Percentiles rank a stretch among this genome's conserved stretches.
These are phyloP conservation scores for Greenwoodochromis staneri DNA, from an alignment of 2,113 vertebrate species.

Conservation along the genomic window DNA sequence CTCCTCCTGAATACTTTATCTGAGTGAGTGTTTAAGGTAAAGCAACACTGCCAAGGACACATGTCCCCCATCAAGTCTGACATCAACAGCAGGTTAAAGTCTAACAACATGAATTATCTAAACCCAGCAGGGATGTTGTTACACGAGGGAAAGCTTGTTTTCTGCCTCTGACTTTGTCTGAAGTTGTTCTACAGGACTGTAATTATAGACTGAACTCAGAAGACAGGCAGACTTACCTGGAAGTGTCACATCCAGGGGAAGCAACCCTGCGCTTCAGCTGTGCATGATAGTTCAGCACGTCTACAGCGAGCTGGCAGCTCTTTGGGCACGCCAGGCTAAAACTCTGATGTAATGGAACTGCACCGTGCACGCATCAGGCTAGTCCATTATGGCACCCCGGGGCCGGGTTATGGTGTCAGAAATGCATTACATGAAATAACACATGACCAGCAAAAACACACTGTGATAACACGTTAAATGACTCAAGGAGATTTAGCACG, in stretches of 20 bases:
- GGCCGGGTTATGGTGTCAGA: no score
- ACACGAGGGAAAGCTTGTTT: not conserved
- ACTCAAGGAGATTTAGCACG: not conserved
- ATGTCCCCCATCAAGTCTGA: not conserved
- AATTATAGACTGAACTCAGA: not conserved
- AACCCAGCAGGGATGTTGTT: not conserved
- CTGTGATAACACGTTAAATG: not conserved
- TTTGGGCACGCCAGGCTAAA: not conserved
- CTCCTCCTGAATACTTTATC: not conserved
- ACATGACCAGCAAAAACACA: not conserved
- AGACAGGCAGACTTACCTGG: not conserved
- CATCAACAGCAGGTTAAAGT: not conserved
- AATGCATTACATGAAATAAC: not conserved
- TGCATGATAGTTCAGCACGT: not conserved
- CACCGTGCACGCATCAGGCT: accelerated
- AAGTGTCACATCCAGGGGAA: not conserved
- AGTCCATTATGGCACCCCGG: no score
- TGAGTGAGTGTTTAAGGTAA: not conserved
- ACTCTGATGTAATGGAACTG: not conserved
- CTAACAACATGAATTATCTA: not conserved
- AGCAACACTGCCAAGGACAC: not conserved
- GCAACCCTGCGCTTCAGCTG: not conserved
- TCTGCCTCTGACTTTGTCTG: not conserved
- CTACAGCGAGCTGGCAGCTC: not conserved
- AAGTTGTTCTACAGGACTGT: not conserved